These are phyloP conservation scores for Carassius auratus DNA, from an alignment of 2,113 vertebrate species.

Conservation along the genomic window DNA sequence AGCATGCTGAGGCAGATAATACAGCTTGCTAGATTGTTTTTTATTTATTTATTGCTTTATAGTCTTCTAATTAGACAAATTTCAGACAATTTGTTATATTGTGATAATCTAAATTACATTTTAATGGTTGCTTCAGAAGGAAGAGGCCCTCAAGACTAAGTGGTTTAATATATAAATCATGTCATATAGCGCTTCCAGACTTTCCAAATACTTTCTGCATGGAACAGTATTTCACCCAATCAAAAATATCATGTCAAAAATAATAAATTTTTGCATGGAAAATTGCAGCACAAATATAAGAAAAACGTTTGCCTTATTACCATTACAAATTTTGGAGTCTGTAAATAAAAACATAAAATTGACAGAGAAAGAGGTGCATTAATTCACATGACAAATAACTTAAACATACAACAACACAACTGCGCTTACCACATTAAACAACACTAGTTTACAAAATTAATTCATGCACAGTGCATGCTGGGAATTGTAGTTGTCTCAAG, in stretches of 20 bases:
- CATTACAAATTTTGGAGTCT: not conserved
- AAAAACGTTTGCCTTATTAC: not conserved
- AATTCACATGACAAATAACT: not conserved
- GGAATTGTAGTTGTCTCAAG: not conserved
- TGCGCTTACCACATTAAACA: not conserved
- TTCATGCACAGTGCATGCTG: not conserved
- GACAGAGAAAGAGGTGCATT: too few relatives aligned
- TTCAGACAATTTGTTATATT: slow-evolving; percentile 13
- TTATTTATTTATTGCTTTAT: slow-evolving; percentile 1
- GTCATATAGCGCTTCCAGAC: not conserved
- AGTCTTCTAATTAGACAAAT: slow-evolving; percentile 29
- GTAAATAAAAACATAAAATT: not conserved
- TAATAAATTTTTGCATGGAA: too few relatives aligned
- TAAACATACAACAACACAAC: not conserved
- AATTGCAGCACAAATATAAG: too few relatives aligned
- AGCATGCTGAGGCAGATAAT: not conserved
- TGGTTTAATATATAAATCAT: not conserved
- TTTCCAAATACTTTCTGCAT: not conserved
- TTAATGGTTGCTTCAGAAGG: slow-evolving; percentile 22
- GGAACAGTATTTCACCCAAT: not conserved
- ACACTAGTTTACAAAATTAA: not conserved
- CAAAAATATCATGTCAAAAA: not conserved
- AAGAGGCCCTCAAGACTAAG: not conserved
- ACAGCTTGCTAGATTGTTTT: not conserved
- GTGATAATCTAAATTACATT: slow-evolving; percentile 39